Evolutionary conservation across 2,113 vertebrate genomes (phyloP).

Genomic region (Malurus alboscapulatus): DNA sequence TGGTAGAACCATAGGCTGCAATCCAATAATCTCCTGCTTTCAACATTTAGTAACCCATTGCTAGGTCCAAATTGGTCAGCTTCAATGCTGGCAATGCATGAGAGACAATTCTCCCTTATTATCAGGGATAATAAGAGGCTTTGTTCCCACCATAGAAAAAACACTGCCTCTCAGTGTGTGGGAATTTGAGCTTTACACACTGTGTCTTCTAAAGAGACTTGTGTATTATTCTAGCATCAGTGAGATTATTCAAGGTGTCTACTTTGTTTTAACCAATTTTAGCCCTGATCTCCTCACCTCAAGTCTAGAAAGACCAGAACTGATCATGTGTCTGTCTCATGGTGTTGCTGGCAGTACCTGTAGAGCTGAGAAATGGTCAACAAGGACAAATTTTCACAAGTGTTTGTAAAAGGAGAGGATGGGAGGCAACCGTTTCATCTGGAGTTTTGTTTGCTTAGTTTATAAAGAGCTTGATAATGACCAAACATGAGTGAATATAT

Average conservation of each 20-base stretch:
- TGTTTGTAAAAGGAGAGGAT: not conserved
- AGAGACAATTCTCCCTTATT: not conserved
- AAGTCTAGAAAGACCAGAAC: not conserved
- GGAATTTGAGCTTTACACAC: not conserved
- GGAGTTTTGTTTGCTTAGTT: not conserved
- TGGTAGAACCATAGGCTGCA: not conserved
- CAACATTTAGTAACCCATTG: not conserved
- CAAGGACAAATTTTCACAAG: not conserved
- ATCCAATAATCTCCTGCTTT: not conserved
- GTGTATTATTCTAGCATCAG: not conserved
- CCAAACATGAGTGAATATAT: not conserved
- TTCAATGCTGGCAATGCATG: not conserved
- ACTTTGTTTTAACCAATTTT: not conserved
- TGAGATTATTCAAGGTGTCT: not conserved
- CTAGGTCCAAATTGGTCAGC: fast-evolving
- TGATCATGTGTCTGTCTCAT: not conserved
- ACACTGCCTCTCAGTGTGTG: fast-evolving
- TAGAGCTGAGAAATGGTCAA: not conserved
- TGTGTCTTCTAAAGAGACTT: not conserved
- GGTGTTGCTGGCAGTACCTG: not conserved
- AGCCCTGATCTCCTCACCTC: not conserved
- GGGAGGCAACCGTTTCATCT: fast-evolving
- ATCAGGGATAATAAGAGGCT: not conserved
- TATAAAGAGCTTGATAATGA: not conserved
- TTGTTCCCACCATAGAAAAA: not conserved